Percentiles rank a stretch among this genome's conserved stretches.
Conservation (phyloP, 2,113 vertebrate species). For the Lampris incognitus region DNA sequence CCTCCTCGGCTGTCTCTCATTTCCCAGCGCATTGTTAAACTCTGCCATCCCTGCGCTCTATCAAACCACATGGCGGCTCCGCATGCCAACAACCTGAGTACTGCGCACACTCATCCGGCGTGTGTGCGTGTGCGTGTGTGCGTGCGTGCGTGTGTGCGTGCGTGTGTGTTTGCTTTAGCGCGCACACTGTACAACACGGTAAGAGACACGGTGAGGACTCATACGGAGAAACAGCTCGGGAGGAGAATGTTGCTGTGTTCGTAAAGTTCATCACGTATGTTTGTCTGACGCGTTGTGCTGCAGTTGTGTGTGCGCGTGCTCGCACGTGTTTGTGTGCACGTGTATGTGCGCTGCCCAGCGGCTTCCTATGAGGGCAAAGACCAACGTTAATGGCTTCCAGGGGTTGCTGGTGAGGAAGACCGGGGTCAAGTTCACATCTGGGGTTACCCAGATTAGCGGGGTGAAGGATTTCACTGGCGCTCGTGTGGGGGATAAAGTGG, state of each 20-base stretch:
- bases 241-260: not conserved
- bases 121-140: constrained; percentile 11
- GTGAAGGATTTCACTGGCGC: constrained; percentile 58
- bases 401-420: constrained; percentile 45
- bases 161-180: constrained; percentile 3
- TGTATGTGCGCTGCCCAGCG: constrained; percentile 32
- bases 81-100: constrained; percentile 48
- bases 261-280: not conserved
- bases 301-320: not conserved
- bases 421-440: constrained; percentile 76
- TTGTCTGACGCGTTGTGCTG: not conserved
- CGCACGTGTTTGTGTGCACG: constrained; percentile 29
- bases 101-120: constrained; percentile 29
- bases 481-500: constrained; percentile 63
- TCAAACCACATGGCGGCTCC: constrained; percentile 69
- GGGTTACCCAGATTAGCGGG: constrained; percentile 47
- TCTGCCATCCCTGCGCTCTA: constrained; percentile 57
- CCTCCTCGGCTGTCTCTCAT: constrained; percentile 3
- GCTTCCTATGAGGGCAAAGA: constrained; percentile 60
- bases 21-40: constrained; percentile 31
- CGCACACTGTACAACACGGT: not conserved
- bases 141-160: not conserved
- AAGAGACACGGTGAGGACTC: not conserved
- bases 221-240: not conserved
- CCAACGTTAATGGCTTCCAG: constrained; percentile 71